These are phyloP conservation scores for Heloderma charlesbogerti DNA, from an alignment of 2,113 vertebrate genomes.

Conservation along the genomic window DNA sequence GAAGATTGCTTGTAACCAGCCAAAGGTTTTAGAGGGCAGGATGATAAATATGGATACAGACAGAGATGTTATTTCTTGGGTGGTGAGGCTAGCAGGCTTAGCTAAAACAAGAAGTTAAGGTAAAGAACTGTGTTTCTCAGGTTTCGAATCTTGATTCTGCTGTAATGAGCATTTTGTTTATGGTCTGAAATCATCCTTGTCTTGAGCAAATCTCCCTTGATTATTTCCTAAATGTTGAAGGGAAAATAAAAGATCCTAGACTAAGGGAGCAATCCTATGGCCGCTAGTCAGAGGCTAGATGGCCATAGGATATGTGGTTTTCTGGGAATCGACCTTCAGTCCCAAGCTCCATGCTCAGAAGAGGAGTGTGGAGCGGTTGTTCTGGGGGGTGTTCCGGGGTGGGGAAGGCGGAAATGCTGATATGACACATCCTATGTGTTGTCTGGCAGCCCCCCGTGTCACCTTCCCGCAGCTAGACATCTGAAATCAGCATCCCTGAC, in stretches of 20 bases:
- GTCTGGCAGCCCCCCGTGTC: no score
- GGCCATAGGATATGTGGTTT: no score
- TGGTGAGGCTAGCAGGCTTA: not conserved
- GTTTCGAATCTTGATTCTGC: not conserved
- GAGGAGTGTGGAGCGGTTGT: no score
- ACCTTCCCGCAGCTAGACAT: no score
- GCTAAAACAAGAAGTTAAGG: not conserved
- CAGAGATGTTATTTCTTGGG: rapidly evolving
- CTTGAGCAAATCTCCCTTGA: not conserved
- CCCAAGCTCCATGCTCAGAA: no score
- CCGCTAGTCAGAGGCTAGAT: no score
- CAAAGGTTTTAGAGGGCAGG: rapidly evolving
- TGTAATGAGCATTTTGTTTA: not conserved
- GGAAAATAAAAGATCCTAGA: not conserved
- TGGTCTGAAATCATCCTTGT: not conserved
- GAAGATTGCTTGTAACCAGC: not conserved
- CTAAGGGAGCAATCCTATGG: no score
- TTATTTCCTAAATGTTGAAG: not conserved
- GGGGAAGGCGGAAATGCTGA: no score
- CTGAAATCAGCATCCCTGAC: no score
- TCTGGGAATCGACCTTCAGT: no score
- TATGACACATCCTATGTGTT: no score
- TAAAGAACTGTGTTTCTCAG: not conserved
- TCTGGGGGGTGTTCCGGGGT: no score
- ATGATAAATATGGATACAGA: not conserved